Evolutionary conservation across 2,888 invertebrate genomes (phyloP), one percentile per base, ranked within the genome.

Genomic region (Cepaea hortensis): DNA sequence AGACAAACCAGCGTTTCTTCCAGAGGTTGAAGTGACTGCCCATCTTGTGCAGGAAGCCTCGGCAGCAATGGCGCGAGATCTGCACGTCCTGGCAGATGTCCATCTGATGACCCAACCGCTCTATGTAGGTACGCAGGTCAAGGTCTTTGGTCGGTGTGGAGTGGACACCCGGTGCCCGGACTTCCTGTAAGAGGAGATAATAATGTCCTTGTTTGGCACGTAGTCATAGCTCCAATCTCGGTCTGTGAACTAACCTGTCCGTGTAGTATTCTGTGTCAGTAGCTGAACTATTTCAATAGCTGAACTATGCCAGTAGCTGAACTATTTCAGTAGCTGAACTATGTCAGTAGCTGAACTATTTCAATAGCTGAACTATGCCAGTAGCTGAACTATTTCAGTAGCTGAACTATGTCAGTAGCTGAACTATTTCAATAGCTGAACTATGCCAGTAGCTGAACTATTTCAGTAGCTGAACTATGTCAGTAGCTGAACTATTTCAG

Each of bases 1-100:
- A 97, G 92, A 98, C 98, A 95, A 99, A 99, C 98, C 98, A 99
- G 92, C 97, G 96, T 94, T 97, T 97, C 94, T 98, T 97, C 98
- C 98, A 99, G 81, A 97, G 97, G 88, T 93, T 94, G 88, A 94
- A 93, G 88, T 93, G 93, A 85, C 92, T 92, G 85, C 98, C 98
- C 95, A 98, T 93, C 94, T 99, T 99, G 93, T 97, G 97, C 85
- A 99, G 95, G 95, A 97, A 98, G 5, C 98, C 98, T 90, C 98
- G 96, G 94, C 98, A 98, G 61, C 97, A 97, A 18, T 96, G 96
- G 13, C 96, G 95, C 90, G 97, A 97, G 85, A 98, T 96, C 85
- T 96, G 96, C 90, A 98, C 97, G 95, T 98, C 97, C 84, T 97
- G 97, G 95, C 98, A 98, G 90, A 97, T 95, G 91, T 98, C 97